Evolutionary conservation across 2,888 invertebrate genomes (phyloP), one percentile per base, ranked within the genome.

Genomic region (Mythimna impura): DNA sequence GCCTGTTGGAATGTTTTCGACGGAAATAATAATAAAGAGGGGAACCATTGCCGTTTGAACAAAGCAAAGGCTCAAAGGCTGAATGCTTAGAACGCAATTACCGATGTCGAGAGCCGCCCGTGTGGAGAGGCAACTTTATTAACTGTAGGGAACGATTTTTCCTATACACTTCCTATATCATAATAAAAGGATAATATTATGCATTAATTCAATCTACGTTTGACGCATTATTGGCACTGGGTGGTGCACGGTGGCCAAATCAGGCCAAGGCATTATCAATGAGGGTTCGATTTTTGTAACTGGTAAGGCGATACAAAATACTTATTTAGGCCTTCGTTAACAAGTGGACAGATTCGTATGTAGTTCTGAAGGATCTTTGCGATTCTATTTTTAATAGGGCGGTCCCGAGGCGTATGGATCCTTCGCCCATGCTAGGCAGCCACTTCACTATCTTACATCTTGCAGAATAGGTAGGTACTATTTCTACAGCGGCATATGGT

Each of bases 1-100:
- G 80, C 78, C 82, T 81, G 78, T 76, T 71, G 89, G 88, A 90
- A 90, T 92, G 91, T 91, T 92, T 91, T 90, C 87, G 88, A 86
- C 87, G 90, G 88, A 89, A 91, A 92, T 92, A 91, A 93, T 92
- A 92, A 92, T 91, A 90, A 89, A 90, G 90, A 88, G 89, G 89
- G 87, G 87, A 87, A 88, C 86, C 86, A 78, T 86, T 75, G 80
- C 70, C 76, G 71, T 88, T 89, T 89, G 89, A 92, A 93, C 92
- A 93, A 93, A 92, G 90, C 90, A 89, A 88, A 86, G 88, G 87
- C 88, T 91, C 90, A 89, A 89, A 80, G 86, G 88, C 89, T 90
- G 91, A 90, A 90, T 91, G 88, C 89, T 91, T 90, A 89, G 88
- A 87, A 87, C 87, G 92, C 88, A 91, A 93, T 93, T 91, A 93